Evolutionary conservation across 2,888 invertebrate species (phyloP).

Genomic region (Tridacna gigas): DNA sequence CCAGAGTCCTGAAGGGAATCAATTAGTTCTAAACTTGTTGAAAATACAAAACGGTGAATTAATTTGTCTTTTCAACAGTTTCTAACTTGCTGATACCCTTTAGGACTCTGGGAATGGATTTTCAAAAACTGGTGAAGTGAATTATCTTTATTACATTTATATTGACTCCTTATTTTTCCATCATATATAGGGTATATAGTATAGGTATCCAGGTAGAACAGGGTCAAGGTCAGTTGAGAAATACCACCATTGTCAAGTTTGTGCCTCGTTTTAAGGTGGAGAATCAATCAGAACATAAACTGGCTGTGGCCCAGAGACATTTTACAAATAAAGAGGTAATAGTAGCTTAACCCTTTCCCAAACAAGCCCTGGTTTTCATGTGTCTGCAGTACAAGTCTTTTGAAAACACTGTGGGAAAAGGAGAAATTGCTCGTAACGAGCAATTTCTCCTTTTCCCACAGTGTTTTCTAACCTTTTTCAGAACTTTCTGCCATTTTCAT

Average conservation of each 20-base stretch:
- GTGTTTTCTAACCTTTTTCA: not conserved
- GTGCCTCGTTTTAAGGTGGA: slow-evolving; percentile 97
- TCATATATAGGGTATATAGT: slow-evolving; percentile 90
- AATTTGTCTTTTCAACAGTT: no score
- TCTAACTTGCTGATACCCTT: no score
- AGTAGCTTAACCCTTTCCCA: not conserved
- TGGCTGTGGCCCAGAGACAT: slow-evolving; percentile 96
- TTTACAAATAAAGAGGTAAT: slow-evolving; percentile 85
- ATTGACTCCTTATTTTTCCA: no score
- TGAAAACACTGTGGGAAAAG: not conserved
- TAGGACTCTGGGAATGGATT: no score
- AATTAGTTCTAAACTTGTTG: no score
- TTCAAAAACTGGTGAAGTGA: no score
- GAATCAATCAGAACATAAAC: slow-evolving; percentile 91
- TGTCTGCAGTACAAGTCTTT: not conserved
- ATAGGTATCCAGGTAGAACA: slow-evolving; percentile 95
- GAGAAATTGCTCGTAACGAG: not conserved
- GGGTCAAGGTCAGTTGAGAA: slow-evolving; percentile 94
- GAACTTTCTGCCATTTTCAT: no score
- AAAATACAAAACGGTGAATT: no score
- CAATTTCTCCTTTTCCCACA: not conserved
- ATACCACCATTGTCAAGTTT: slow-evolving; percentile 96
- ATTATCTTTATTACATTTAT: no score
- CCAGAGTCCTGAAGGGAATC: no score
- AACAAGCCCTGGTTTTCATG: not conserved